A percentile compares a stretch with the other conserved stretches of the same genome.
phyloP scores from a whole-genome alignment of 2,888 invertebrate species.

The Mylabris sibirica region DNA sequence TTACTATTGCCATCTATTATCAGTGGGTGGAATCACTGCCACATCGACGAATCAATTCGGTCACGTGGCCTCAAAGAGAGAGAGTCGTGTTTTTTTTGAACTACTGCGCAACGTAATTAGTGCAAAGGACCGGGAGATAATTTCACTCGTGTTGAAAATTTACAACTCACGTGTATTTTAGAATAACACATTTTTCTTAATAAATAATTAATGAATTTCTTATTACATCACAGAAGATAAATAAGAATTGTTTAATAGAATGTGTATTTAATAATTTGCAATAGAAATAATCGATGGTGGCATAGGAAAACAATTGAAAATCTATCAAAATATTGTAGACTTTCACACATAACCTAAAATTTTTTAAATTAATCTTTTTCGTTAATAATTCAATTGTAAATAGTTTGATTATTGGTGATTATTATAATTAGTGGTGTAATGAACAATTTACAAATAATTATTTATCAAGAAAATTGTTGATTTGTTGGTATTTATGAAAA shows the following conservation, averaged over 20 bases:
- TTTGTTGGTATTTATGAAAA: neutral
- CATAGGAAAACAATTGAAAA: neutral
- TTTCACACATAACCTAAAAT: slow-evolving; percentile 7
- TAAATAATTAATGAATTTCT: neutral
- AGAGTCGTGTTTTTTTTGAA: neutral
- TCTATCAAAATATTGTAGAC: slow-evolving; percentile 1
- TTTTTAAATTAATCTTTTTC: neutral
- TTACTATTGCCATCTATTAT: neutral
- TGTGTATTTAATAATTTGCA: neutral
- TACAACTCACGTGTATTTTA: neutral
- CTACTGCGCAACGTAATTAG: neutral
- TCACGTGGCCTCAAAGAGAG: neutral
- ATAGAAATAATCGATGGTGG: neutral
- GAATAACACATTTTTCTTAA: neutral
- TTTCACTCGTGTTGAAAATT: slow-evolving; percentile 8
- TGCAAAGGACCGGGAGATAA: slow-evolving; percentile 1
- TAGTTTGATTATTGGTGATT: neutral
- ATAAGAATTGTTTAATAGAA: neutral
- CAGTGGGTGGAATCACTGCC: neutral
- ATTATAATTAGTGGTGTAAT: neutral
- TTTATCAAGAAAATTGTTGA: neutral
- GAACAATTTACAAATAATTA: neutral
- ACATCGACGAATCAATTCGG: neutral
- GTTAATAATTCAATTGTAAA: neutral
- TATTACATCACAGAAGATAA: neutral